Base-by-base conservation (phyloP, 1,140 invertebrate genomes). In the Phymorhynchus buccinoides region DNA sequence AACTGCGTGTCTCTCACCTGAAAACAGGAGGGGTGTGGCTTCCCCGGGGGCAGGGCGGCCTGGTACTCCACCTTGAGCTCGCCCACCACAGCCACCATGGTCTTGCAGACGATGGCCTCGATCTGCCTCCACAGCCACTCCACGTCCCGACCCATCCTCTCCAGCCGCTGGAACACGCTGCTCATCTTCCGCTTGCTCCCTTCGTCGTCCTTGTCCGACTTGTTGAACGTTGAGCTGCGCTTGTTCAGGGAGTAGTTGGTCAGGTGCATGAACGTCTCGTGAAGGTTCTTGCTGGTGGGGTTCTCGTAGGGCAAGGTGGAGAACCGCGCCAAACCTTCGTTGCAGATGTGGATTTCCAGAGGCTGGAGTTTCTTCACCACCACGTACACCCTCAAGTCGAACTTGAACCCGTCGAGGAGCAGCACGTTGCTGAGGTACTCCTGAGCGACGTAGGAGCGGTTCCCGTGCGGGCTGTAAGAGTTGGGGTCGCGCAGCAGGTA, bases 171-270 rank as follows among this genome's bases (percentile, higher is more conserved):
- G 78, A 94, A 92, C 12, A 95, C 94, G 56, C 93, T 94, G 12
- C 91, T 92, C 42, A 94, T 85, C 22, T 94, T 93, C 73, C 94
- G 85, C 84, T 94, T 94, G 84, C 93, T 94, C 3, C 94, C 94
- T 87, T 92, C 91, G 80, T 94, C 90, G 16, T 93, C 88, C 27
- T 90, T 89, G 22, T 93, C 92, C 22, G 93, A 94, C 48, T 94
- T 93, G 68, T 94, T 91, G 86, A 94, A 94, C 27, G 90, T 89
- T n/a, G 87, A 87, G 88, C 92, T 94, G 56, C 89, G 87, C 87
- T 94, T 94, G 85, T 94, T 94, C 56, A 94, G 88, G 0, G 94
- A 94, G 88, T 94, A 94, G 88, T 94, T 94, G 30, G 94, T 94
- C 83, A 94, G 89, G 90, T 94, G 94, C 90, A 94, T 93, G 86